phyloP scores from a whole-genome alignment of 2,113 vertebrate species.

The Grallaria varia region DNA sequence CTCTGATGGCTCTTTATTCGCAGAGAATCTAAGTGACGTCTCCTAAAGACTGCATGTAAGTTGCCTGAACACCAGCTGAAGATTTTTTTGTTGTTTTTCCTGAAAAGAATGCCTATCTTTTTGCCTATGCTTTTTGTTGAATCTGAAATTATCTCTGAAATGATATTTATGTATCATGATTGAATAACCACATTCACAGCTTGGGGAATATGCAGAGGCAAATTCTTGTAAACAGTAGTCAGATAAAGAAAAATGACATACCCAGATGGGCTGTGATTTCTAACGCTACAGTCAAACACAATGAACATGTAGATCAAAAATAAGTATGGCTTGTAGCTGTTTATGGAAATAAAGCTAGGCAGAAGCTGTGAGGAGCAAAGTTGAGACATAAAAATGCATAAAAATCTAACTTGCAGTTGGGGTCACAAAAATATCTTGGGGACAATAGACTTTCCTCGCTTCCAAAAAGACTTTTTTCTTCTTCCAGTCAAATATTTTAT shows the following conservation, averaged over 20 bases:
- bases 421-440: neutral
- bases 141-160: neutral
- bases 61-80: neutral
- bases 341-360: neutral
- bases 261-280: neutral
- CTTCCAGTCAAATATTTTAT: neutral
- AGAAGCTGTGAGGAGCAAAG: neutral
- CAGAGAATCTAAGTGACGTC: neutral
- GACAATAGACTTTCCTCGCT: neutral
- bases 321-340: neutral
- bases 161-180: neutral
- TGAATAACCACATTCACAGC: neutral
- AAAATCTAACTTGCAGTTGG: neutral
- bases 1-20: neutral
- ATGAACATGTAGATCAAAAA: neutral
- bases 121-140: neutral
- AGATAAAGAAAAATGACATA: neutral
- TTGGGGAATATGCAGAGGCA: neutral
- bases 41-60: neutral
- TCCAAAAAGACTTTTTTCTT: neutral
- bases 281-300: neutral
- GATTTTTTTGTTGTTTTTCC: neutral
- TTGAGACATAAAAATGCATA: neutral
- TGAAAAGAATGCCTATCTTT: neutral
- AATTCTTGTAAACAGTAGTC: constrained; percentile 1